Evolutionary conservation across 2,888 invertebrate genomes (phyloP), one percentile per base, ranked within the genome.

Genomic region (Gasteruption jaculator): DNA sequence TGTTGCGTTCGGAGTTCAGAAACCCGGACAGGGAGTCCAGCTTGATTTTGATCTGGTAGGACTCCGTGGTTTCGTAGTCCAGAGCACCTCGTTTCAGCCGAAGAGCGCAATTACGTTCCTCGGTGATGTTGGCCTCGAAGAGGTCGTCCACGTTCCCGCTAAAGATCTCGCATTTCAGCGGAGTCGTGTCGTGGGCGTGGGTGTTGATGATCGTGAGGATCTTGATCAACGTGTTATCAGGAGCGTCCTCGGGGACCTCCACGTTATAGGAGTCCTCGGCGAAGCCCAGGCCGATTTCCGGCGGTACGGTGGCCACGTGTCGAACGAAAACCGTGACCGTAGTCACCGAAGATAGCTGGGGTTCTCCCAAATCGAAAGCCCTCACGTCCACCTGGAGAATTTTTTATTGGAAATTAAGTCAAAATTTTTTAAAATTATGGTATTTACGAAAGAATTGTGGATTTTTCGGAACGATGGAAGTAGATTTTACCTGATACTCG

Each of bases 291-390:
- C 89, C 89, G 5, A 84, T 81, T 75, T 86, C 80, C 4, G 81
- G 79, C 1, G 78, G 75, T 5, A 84, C 82, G 0, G 82, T 81
- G 1, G 88, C 83, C 0, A 86, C 82, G 63, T 90, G 91, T 38
- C 87, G 83, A 10, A 93, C 86, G 60, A 83, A 89, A 3, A 94
- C 80, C 1, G 85, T 86, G 1, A 93, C 78, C 3, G 86, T 86
- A 6, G 85, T 83, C 0, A 88, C 84, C 0, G 90, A 87, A 1
- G 86, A 86, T 56, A 91, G 74, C 56, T 86, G 85, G 0, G 89
- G 92, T 29, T 87, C 89, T 1, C 89, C 92, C 64, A 89, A 79
- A 61, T 93, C 92, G 59, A 85, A 87, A 0, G 90, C 91, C 58
- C 86, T 78, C 0, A 93, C 83, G 57, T 91, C 89, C 48, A 91